Base-by-base conservation (phyloP, 2,797 vertebrate species). In the Pangasius krempfi region DNA sequence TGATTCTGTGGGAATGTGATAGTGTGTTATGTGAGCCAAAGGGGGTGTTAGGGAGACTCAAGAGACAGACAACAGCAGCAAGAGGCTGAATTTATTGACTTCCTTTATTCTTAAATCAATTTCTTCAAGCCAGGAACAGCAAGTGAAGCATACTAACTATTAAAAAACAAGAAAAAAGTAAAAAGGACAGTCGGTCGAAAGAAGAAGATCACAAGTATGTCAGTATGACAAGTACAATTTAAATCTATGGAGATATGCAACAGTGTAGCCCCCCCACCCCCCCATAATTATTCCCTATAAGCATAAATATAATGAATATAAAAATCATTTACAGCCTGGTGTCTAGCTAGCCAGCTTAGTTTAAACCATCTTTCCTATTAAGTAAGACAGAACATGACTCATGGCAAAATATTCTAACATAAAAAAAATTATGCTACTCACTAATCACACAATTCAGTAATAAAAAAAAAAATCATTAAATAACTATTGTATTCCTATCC, bases 51-150 rank as follows among this genome's bases (percentile, higher is more conserved):
- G 47, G 22, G 58, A 78, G 58, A 78, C 85, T 79, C 58, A 64
- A 72, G 58, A 79, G 58, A 78, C 73, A 66, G 73, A 64, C 60
- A 79, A 25, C 13, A 79, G 85, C 73, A 86, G 73, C 33, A 1
- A 66, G n/a, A 86, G n/a, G n/a, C 9, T 64, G 60, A 86, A 86
- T 78, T 86, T 86, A 79, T 86, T 52, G 75, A 50, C 73, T 86
- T 86, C 40, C 40, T 86, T 86, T 52, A 37, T 66, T 66, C 73
- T 86, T 86, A 86, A 86, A 86, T 86, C 52, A 86, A 64, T 73
- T 86, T 30, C n/a, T 78, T 76, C 16, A 66, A 78, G n/a, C 85
- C 58, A 78, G 58, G 30, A 70, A 84, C n/a, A 70, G 83, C 22
- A 62, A n/a, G 80, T 64, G 56, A 60, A 81, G 56, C 1, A 30